Base-by-base conservation (phyloP, 1,140 invertebrate species). In the Arctopsyche grandis region DNA sequence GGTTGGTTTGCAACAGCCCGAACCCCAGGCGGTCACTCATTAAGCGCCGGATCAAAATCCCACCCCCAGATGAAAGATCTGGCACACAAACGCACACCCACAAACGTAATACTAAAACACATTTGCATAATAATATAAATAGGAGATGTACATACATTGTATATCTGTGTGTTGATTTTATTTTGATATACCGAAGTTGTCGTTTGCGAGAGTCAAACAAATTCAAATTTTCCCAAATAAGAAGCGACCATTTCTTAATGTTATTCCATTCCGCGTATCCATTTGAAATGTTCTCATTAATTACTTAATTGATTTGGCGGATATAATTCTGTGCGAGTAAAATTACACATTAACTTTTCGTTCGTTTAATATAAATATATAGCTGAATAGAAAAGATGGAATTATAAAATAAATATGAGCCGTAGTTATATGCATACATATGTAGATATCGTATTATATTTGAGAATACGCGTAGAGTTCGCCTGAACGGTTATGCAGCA, bases 21-120 rank as follows among this genome's bases (percentile, higher is more conserved):
- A 21, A 66, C 79, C 76, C 69, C 79, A 70, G 79, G 79, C 76
- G 76, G 79, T 80, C 79, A 80, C 75, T 80, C 79, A 80, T 80
- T 80, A 80, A 69, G 79, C 69, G 56, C 22, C 21, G 79, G 79
- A 80, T 80, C 79, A 80, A 75, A 77, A 58, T 63, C 46, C 29
- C 29, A 38, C 56, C 16, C n/a, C 19, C n/a, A 21, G 16, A 60
- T 60, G 56, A 60, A 21, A 60, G 14, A n/a, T 60, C 56, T 21
- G 56, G n/a, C 56, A 60, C 29, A 69, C 10, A 60, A 77, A 24
- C 76, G 22, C 77, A 44, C 12, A 43, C 3, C 16, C 69, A n/a
- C 0, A 19, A 1, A 71, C n/a, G n/a, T n/a, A n/a, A n/a, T n/a
- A n/a, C n/a, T n/a, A n/a, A n/a, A n/a, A n/a, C n/a, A n/a, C n/a